Evolutionary conservation across 2,888 invertebrate genomes (phyloP).

Genomic region (Sisyra terminalis): DNA sequence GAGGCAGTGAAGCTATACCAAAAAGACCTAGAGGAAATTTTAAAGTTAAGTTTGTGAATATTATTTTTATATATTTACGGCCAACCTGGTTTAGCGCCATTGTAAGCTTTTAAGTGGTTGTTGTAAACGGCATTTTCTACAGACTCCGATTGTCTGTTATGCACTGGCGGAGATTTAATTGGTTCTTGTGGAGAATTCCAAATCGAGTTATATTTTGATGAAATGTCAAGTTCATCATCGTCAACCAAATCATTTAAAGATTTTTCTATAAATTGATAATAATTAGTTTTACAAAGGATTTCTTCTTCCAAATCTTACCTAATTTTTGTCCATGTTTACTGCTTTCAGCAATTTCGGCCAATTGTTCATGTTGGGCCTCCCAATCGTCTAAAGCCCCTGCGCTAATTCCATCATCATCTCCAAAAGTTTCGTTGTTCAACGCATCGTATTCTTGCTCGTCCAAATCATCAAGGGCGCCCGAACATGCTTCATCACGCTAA

Average conservation of each 20-base stretch:
- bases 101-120: too few relatives aligned
- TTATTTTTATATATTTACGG: too few relatives aligned
- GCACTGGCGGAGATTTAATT: too few relatives aligned
- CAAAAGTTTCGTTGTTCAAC: conserved; percentile 85
- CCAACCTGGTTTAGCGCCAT: too few relatives aligned
- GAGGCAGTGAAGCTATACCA: conserved; percentile 18
- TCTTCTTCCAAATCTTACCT: conserved; percentile 13
- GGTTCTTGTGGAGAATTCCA: too few relatives aligned
- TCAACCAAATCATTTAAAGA: too few relatives aligned
- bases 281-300: neutral
- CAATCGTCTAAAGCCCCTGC: conserved; percentile 37
- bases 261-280: too few relatives aligned
- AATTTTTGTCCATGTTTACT: conserved; percentile 23
- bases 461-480: conserved; percentile 35
- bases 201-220: too few relatives aligned
- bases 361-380: conserved; percentile 56
- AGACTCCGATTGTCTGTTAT: too few relatives aligned
- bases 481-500: conserved; percentile 44
- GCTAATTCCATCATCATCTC: conserved; percentile 42
- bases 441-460: conserved; percentile 79
- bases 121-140: too few relatives aligned
- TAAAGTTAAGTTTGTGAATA: neutral
- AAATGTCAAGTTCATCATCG: too few relatives aligned
- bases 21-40: conserved; percentile 8
- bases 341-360: conserved; percentile 41